Evolutionary conservation across 2,888 invertebrate genomes (phyloP), one percentile per base, ranked within the genome.

Genomic region (Callosobruchus maculatus): DNA sequence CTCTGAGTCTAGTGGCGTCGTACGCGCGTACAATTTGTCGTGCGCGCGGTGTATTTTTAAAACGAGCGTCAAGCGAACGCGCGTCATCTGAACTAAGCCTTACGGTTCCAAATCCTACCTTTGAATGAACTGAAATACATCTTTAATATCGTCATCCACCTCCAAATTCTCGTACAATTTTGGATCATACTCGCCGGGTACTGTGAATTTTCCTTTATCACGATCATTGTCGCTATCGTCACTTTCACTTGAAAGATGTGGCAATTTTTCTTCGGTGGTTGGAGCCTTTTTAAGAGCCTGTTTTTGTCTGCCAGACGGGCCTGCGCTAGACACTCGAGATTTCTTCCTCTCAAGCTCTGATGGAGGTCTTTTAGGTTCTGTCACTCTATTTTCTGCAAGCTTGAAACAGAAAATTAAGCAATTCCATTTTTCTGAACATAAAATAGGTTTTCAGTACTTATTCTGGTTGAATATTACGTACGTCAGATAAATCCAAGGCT

Each of bases 51-150:
- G n/a, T n/a, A n/a, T n/a, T n/a, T n/a, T n/a, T n/a, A n/a, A n/a
- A n/a, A n/a, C n/a, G n/a, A n/a, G n/a, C n/a, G n/a, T n/a, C n/a
- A n/a, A n/a, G n/a, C n/a, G n/a, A n/a, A n/a, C n/a, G n/a, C n/a
- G n/a, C n/a, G n/a, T n/a, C n/a, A n/a, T n/a, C n/a, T n/a, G n/a
- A n/a, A n/a, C n/a, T n/a, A n/a, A n/a, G n/a, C n/a, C n/a, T n/a
- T n/a, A n/a, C n/a, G n/a, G n/a, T n/a, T n/a, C 7, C 26, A 26
- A 26, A 4, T 7, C 26, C 7, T 86, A 95, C 95, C 94, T 94
- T 82, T 93, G 92, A 77, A 99, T 98, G 82, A 95, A 97, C 82
- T 96, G 95, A 87, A 99, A 98, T 5, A 98, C 88, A 82, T 98
- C 97, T 84, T 95, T 96, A 79, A 97, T 91, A 78, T 98, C 98